Evolutionary conservation across 2,113 vertebrate genomes (phyloP), one percentile per base, ranked within the genome.

Genomic region (Malurus alboscapulatus): DNA sequence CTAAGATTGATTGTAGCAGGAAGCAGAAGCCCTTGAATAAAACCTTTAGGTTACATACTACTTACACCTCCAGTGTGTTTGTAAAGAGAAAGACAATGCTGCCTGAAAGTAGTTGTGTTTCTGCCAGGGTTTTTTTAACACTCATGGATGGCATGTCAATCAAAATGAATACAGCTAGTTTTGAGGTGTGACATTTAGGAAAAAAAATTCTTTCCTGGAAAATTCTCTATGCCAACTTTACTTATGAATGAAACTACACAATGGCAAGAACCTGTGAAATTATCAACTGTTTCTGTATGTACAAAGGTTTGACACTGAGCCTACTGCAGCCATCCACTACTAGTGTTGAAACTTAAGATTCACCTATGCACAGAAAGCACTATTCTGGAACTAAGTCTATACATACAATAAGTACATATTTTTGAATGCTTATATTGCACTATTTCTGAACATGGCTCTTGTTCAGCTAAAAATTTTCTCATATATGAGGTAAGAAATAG

Each of bases 281-380:
- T 38, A 80, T 20, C 10, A 45, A 21, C 32, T 27, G 21, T 25
- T 88, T 62, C 45, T 58, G 29, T n/a, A 48, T 1, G 2, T 47
- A 79, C 20, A 44, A 10, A 73, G 59, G 17, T 66, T 71, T 61
- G 51, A 59, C 26, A 24, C 0, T 0, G 0, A 81, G 34, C 15
- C 45, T 62, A 12, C 55, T 54, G 36, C 30, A 88, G 68, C n/a
- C 36, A 83, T 73, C 25, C n/a, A 15, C 48, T 79, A 25, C 1
- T 32, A 76, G 8, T 5, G n/a, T 10, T 71, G 34, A 63, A 66
- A 32, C 29, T 67, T n/a, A 53, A 38, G 15, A 73, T 66, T 58
- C 42, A 50, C 3, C 34, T 45, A 40, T 5, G 44, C 10, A 55
- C 2, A 61, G 29, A 87, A 67, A 76, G 20, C 44, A 66, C 18